These are phyloP conservation scores for Lasioglossum baleicum DNA, from an alignment of 1,140 invertebrate genomes.

Conservation along the genomic window DNA sequence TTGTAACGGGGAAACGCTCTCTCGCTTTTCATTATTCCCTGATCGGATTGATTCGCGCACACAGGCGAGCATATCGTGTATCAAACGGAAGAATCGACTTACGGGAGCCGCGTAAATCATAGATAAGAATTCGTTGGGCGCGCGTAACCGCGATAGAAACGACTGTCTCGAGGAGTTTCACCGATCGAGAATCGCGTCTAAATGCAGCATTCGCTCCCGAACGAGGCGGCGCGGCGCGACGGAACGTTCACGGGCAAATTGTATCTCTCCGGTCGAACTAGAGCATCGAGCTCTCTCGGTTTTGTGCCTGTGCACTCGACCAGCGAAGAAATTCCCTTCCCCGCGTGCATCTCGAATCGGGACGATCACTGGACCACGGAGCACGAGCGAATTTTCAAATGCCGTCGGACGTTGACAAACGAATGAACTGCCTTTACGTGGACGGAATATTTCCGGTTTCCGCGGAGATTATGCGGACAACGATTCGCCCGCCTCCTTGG, in stretches of 20 bases:
- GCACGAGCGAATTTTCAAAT: background rate
- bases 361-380: constrained; percentile 4
- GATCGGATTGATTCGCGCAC: too few species aligned
- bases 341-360: constrained; percentile 5
- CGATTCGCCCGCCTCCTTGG: background rate
- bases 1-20: background rate
- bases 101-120: too few species aligned
- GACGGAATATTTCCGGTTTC: constrained; percentile 1
- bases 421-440: constrained; percentile 16
- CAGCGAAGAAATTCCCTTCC: constrained; percentile 11
- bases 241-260: constrained; percentile 18
- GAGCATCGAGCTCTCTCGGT: constrained; percentile 7
- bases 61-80: too few species aligned
- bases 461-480: background rate
- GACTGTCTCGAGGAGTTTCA: too few species aligned
- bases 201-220: too few species aligned
- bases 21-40: too few species aligned
- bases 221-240: background rate
- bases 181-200: too few species aligned
- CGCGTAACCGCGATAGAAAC: too few species aligned
- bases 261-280: constrained; percentile 17
- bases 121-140: too few species aligned
- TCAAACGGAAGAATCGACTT: too few species aligned
- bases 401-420: background rate
- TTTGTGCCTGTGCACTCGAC: constrained; percentile 2